Base-by-base conservation (phyloP, 2,797 vertebrate species). In the Pipistrellus kuhlii region DNA sequence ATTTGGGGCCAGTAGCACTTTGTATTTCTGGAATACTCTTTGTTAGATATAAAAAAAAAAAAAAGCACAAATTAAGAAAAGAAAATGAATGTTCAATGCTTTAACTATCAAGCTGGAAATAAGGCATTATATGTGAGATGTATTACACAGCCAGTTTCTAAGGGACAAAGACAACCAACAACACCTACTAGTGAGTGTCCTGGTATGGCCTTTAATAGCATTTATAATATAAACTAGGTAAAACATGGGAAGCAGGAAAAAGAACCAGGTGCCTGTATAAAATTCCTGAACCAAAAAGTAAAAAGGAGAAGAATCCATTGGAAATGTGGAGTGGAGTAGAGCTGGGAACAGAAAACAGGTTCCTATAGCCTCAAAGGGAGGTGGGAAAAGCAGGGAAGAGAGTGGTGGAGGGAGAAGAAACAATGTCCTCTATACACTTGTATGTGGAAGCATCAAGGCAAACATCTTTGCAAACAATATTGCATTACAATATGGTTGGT, bases 1-100 rank as follows among this genome's bases (percentile, higher is more conserved):
- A 68, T 88, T 27, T 86, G 53, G 8, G 32, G 48, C 9, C 18
- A 91, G 44, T 3, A 77, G 81, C 13, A 78, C 51, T 94, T 96
- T 92, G 80, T 57, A 21, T 35, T 90, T 95, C 80, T 86, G 30
- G 41, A 90, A 92, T 53, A 88, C 4, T 62, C 46, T 83, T 82
- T 59, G 66, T 72, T 46, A 85, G 32, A 64, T 38, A 85, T 46
- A 84, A 90, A 95, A 35, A n/a, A 35, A n/a, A n/a, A 82, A 38
- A 71, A 2, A 78, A 95, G 55, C 38, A 90, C 38, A 68, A 73
- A 85, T 62, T 88, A 82, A 51, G 62, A 69, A 69, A n/a, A 38
- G n/a, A 84, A 91, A 68, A 38, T 68, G 30, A 92, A 76, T 82
- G 21, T 68, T 73, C 62, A 81, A 68, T 62, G 13, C 57, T 86